Evolutionary conservation across 2,888 invertebrate species (phyloP).

Genomic region (Xestobium rufovillosum): DNA sequence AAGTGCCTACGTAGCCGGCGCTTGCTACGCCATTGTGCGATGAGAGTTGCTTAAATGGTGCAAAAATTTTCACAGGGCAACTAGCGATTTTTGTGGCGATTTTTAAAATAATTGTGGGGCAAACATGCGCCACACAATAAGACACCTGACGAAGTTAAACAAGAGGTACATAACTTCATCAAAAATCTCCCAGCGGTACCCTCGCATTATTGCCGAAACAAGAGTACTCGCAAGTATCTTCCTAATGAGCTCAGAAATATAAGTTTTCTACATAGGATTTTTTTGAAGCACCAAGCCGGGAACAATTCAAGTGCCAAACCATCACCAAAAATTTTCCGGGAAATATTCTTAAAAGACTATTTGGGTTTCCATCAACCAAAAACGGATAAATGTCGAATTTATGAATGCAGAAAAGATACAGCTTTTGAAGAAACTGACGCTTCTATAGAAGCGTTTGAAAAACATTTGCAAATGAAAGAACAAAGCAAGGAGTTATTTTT

Average conservation of each 20-base stretch:
- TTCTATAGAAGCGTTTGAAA: too few relatives aligned
- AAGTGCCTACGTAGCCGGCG: too few relatives aligned
- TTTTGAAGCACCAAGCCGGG: conserved; percentile 12
- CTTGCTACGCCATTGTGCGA: too few relatives aligned
- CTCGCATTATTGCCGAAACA: conserved; percentile 17
- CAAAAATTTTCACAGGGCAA: too few relatives aligned
- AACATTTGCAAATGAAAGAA: too few relatives aligned
- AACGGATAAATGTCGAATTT: conserved; percentile 17
- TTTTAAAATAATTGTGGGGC: too few relatives aligned
- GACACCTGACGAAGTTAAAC: conserved; percentile 7
- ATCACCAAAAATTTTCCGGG: conserved; percentile 12
- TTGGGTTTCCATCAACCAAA: conserved; percentile 17
- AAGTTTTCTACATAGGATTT: conserved; percentile 15
- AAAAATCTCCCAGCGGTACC: conserved; percentile 16
- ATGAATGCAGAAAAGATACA: too few relatives aligned
- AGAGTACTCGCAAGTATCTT: conserved; percentile 15
- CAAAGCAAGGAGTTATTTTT: too few relatives aligned
- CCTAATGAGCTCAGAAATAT: conserved; percentile 18
- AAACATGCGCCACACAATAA: conserved; percentile 14
- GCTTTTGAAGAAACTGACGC: too few relatives aligned
- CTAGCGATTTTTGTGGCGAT: too few relatives aligned
- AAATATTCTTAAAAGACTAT: conserved; percentile 15
- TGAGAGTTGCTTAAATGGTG: too few relatives aligned
- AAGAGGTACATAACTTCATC: conserved; percentile 12
- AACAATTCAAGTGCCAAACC: conserved; percentile 14